Conservation (phyloP, 1,140 invertebrate genomes). For the Pantala flavescens region DNA sequence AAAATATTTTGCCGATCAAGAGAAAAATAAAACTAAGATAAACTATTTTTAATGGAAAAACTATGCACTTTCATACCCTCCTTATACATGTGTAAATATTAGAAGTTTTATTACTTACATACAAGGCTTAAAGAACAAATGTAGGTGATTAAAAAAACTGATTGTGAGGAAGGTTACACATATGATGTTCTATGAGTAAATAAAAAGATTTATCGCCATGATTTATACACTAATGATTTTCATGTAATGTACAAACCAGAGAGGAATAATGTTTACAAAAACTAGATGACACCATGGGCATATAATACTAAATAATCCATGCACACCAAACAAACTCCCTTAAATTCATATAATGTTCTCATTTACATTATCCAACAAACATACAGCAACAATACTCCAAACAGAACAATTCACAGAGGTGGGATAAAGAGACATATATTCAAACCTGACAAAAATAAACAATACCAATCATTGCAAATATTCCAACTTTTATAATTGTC, state of each 20-base stretch:
- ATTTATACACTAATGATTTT: background rate
- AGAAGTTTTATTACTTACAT: background rate
- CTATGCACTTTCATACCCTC: background rate
- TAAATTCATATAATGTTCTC: background rate
- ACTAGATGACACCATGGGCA: background rate
- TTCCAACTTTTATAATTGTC: background rate
- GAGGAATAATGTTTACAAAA: background rate
- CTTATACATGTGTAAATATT: background rate
- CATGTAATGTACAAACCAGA: conserved; percentile 7
- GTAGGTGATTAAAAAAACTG: background rate
- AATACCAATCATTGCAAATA: background rate
- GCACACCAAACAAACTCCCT: background rate
- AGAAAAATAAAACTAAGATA: no score
- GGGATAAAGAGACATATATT: background rate
- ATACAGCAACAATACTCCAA: background rate
- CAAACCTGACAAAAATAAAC: background rate
- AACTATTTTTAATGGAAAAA: no score
- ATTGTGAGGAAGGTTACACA: conserved; percentile 5
- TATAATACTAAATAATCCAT: background rate
- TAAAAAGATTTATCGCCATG: background rate
- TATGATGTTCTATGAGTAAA: background rate
- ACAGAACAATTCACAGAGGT: background rate
- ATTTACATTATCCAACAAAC: conserved; percentile 3
- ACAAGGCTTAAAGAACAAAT: background rate
- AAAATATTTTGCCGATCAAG: no score